Percentiles rank a stretch among this genome's conserved stretches.
phyloP scores from a whole-genome alignment of 2,888 invertebrate species.

The Hyles lineata region DNA sequence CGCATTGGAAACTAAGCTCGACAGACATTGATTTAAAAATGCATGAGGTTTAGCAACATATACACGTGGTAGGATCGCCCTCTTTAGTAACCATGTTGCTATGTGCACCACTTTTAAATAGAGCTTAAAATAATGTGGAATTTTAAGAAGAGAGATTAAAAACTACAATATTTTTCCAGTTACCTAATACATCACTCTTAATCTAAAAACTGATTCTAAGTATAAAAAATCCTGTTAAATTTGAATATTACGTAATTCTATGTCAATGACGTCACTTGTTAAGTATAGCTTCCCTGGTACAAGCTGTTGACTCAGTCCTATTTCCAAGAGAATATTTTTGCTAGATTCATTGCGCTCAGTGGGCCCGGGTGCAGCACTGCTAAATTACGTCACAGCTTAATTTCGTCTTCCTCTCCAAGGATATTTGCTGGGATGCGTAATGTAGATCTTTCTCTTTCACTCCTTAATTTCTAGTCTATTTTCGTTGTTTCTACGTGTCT shows the following conservation, averaged over 20 bases:
- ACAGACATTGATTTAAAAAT: no score
- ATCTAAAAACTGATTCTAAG: no score
- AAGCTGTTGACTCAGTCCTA: neutral
- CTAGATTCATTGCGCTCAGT: slow-evolving; percentile 2
- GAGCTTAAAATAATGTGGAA: no score
- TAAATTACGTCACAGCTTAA: slow-evolving; percentile 9
- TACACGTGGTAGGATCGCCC: no score
- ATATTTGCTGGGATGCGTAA: slow-evolving; percentile 21
- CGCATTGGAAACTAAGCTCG: no score
- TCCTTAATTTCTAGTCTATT: neutral
- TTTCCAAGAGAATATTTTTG: neutral
- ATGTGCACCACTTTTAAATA: no score
- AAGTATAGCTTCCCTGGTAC: neutral
- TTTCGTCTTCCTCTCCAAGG: slow-evolving; percentile 20
- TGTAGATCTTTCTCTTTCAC: slow-evolving; percentile 7
- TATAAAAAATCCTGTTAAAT: neutral
- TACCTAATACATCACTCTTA: no score
- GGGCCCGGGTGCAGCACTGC: slow-evolving; percentile 1
- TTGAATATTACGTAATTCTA: neutral
- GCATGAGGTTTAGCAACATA: no score
- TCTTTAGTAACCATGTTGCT: no score
- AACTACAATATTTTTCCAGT: no score
- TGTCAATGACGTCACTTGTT: neutral
- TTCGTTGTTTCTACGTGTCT: neutral
- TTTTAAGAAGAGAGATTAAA: no score